A percentile compares a stretch with the other conserved stretches of the same genome.
phyloP scores from a whole-genome alignment of 2,888 invertebrate species.

The Ametastegia equiseti region DNA sequence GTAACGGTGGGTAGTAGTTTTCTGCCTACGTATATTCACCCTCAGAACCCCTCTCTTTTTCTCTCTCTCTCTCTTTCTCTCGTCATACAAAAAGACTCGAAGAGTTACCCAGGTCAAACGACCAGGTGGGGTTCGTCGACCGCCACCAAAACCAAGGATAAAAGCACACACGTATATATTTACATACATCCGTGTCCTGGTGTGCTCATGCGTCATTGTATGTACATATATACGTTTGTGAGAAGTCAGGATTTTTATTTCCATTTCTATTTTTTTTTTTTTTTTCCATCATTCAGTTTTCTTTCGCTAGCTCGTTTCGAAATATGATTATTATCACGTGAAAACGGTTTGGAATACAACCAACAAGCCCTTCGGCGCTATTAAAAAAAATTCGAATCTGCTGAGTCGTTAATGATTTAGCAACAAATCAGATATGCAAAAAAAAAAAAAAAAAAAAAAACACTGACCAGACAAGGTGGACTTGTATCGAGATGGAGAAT shows the following conservation, averaged over 20 bases:
- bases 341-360: neutral
- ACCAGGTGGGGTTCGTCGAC: conserved; percentile 64
- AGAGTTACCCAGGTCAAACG: conserved; percentile 41
- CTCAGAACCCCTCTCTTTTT: conserved; percentile 33
- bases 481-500: conserved; percentile 3
- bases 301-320: neutral
- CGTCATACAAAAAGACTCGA: conserved; percentile 24
- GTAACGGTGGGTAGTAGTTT: neutral
- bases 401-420: neutral
- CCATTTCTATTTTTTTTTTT: neutral
- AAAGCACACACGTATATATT: conserved; percentile 23
- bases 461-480: neutral
- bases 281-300: too few relatives aligned
- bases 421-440: neutral
- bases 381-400: neutral
- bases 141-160: conserved; percentile 55
- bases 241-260: conserved; percentile 20
- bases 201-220: neutral
- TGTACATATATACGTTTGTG: too few relatives aligned
- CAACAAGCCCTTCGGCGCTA: neutral
- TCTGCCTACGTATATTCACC: conserved; percentile 1
- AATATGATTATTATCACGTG: neutral
- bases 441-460: neutral
- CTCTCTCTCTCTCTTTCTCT: too few relatives aligned
- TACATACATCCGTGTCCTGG: neutral